These are phyloP conservation scores for Pituophis catenifer DNA, from an alignment of 2,113 vertebrate species.

Conservation along the genomic window DNA sequence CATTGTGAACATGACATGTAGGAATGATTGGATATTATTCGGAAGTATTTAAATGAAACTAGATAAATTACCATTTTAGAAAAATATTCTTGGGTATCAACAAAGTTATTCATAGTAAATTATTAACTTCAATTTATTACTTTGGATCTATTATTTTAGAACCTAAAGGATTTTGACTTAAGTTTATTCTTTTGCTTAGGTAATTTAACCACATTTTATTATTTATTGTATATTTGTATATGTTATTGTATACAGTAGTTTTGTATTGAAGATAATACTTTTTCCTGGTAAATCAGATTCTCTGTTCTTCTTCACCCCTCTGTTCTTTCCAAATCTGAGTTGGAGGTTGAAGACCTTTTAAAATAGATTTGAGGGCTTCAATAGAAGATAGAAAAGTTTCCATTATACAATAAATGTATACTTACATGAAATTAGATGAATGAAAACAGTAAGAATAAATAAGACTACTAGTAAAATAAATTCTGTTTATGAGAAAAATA, in stretches of 20 bases:
- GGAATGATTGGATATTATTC: background rate
- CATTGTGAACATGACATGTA: background rate
- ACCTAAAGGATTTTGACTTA: background rate
- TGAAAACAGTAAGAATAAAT: background rate
- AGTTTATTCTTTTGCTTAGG: background rate
- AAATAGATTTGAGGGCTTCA: background rate
- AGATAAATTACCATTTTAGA: background rate
- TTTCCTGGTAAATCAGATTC: background rate
- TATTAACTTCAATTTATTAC: background rate
- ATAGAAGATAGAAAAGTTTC: background rate
- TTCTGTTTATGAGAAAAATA: slow-evolving; percentile 40
- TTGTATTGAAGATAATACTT: background rate
- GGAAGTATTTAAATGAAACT: background rate
- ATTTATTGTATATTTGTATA: background rate
- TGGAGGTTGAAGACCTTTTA: background rate
- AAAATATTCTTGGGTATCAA: background rate
- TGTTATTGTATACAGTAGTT: background rate
- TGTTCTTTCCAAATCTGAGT: background rate
- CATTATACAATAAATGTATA: background rate
- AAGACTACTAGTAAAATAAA: background rate
- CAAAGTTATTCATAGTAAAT: background rate
- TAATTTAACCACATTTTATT: background rate
- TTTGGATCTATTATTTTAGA: background rate
- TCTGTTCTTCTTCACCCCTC: background rate
- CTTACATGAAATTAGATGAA: background rate